phyloP scores from a whole-genome alignment of 2,113 vertebrate genomes.

The Oncorhynchus kisutch region DNA sequence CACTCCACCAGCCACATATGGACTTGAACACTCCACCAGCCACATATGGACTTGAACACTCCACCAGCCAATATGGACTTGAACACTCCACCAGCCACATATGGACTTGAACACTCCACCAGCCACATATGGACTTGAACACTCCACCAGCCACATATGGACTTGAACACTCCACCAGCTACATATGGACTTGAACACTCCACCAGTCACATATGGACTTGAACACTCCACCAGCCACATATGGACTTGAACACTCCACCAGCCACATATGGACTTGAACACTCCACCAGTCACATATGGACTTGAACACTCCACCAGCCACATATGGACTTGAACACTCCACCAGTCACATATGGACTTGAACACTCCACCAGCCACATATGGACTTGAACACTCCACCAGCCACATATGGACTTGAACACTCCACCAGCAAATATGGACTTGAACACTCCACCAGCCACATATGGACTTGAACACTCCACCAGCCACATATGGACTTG shows the following conservation, averaged over 20 bases:
- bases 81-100: conserved; percentile 41
- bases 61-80: too few relatives aligned
- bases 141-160: conserved; percentile 37
- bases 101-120: conserved; percentile 31
- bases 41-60: conserved; percentile 41
- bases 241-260: conserved; percentile 29
- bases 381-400: conserved; percentile 31
- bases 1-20: conserved; percentile 35
- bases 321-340: conserved; percentile 40
- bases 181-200: conserved; percentile 32
- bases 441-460: conserved; percentile 42
- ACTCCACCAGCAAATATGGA: conserved; percentile 35
- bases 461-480: conserved; percentile 30
- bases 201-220: conserved; percentile 41
- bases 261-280: conserved; percentile 41
- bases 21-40: conserved; percentile 33
- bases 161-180: too few relatives aligned
- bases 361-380: conserved; percentile 41
- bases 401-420: conserved; percentile 37
- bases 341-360: conserved; percentile 34
- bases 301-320: conserved; percentile 35
- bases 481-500: conserved; percentile 41
- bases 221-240: conserved; percentile 35
- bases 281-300: conserved; percentile 36
- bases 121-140: conserved; percentile 37